A percentile compares a stretch with the other conserved stretches of the same genome.
Evolutionary conservation across 2,888 invertebrate species (phyloP).

Genomic region (Phytoseiulus persimilis): DNA sequence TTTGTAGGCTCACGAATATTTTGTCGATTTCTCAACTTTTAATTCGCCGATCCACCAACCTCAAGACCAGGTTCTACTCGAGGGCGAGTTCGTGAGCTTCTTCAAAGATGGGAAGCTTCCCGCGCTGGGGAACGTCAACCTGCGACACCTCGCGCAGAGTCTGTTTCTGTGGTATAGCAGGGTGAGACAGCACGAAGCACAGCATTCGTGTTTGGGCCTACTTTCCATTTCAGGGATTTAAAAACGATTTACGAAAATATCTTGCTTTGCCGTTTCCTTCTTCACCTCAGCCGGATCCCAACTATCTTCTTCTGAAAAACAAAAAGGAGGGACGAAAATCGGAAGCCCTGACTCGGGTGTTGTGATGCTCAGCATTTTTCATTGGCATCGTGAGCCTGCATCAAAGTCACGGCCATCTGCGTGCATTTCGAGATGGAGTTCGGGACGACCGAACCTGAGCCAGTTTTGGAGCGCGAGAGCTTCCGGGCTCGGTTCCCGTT

Average conservation of each 20-base stretch:
- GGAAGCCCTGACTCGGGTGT: neutral
- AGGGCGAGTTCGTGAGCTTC: neutral
- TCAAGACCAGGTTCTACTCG: neutral
- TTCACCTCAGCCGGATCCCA: neutral
- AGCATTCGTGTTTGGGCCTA: conserved; percentile 26
- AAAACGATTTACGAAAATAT: conserved; percentile 34
- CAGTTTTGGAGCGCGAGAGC: too few relatives aligned
- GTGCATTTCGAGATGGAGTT: neutral
- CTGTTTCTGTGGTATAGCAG: neutral
- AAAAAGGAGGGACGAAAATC: neutral
- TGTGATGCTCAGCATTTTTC: neutral
- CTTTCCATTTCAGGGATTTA: conserved; percentile 37
- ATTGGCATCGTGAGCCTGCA: neutral
- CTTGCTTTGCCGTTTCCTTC: neutral
- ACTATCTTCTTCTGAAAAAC: neutral
- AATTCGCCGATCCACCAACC: neutral
- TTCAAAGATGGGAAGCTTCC: neutral
- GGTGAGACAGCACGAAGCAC: conserved; percentile 1
- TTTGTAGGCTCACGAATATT: neutral
- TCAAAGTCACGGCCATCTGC: neutral
- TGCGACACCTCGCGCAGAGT: neutral
- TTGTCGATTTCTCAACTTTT: neutral
- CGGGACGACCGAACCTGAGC: too few relatives aligned
- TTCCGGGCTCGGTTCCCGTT: too few relatives aligned
- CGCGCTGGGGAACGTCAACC: neutral